A percentile compares a stretch with the other conserved stretches of the same genome.
Evolutionary conservation across 2,888 invertebrate species (phyloP).

Genomic region (Flexamia atlantica): DNA sequence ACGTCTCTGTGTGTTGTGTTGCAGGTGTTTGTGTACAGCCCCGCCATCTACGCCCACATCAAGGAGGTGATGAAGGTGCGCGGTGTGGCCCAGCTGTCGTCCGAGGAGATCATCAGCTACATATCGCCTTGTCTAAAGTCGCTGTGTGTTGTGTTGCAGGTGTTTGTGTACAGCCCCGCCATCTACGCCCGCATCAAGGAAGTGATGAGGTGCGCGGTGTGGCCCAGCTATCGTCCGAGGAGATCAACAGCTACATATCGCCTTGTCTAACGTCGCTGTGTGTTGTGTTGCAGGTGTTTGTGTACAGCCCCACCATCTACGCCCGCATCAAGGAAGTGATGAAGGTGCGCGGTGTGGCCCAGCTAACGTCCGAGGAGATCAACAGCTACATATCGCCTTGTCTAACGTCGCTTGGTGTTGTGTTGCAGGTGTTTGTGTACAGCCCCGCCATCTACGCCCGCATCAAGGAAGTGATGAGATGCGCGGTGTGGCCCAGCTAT

Average conservation of each 20-base stretch:
- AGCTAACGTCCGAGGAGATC: constrained; percentile 84
- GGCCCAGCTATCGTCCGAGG: constrained; percentile 82
- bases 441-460: constrained; percentile 87
- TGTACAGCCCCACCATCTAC: constrained; percentile 89
- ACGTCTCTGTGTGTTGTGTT: too few relatives aligned
- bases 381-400: constrained; percentile 90
- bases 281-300: constrained; percentile 86
- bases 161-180: constrained; percentile 90
- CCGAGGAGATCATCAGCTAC: constrained; percentile 85
- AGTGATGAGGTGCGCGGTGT: constrained; percentile 85
- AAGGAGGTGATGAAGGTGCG: constrained; percentile 88
- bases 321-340: constrained; percentile 89
- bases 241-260: constrained; percentile 89
- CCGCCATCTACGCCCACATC: constrained; percentile 87
- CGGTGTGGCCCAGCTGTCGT: constrained; percentile 84
- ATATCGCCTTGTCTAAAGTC: constrained; percentile 94
- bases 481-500: constrained; percentile 84
- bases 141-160: constrained; percentile 80
- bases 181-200: constrained; percentile 90
- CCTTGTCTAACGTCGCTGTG: too few relatives aligned
- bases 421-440: constrained; percentile 92
- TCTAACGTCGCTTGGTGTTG: too few relatives aligned
- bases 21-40: constrained; percentile 92
- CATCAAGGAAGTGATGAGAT: constrained; percentile 89
- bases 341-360: constrained; percentile 84